Evolutionary conservation across 2,113 vertebrate species (phyloP).

Genomic region (Paracanthobrama guichenoti): DNA sequence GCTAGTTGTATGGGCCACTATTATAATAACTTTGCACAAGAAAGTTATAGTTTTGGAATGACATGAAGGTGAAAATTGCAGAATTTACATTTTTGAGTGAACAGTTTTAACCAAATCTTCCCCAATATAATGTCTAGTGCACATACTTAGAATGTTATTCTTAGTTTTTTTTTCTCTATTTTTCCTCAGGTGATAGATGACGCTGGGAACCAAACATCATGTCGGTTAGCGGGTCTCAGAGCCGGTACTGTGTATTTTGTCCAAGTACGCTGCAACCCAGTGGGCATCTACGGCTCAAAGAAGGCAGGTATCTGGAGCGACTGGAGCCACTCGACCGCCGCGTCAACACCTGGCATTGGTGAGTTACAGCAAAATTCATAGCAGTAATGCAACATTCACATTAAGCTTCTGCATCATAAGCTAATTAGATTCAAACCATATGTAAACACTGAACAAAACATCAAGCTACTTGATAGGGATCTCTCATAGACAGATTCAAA

Average conservation of each 20-base stretch:
- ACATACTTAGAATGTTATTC: background rate
- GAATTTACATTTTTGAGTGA: background rate
- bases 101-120: background rate
- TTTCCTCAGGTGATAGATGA: conserved; percentile 85
- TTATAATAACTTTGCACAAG: background rate
- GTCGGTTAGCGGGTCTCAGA: conserved; percentile 86
- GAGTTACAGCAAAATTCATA: conserved; percentile 62
- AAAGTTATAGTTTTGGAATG: background rate
- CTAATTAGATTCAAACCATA: conserved; percentile 68
- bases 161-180: background rate
- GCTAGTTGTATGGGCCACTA: background rate
- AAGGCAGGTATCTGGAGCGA: conserved; percentile 93
- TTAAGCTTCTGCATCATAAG: conserved; percentile 62
- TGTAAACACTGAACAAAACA: conserved; percentile 65
- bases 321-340: conserved; percentile 91
- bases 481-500: conserved; percentile 66
- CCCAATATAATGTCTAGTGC: background rate
- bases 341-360: conserved; percentile 89
- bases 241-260: conserved; percentile 92
- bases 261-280: conserved; percentile 92
- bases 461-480: conserved; percentile 71
- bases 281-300: conserved; percentile 92
- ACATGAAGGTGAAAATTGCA: background rate
- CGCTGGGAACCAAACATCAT: conserved; percentile 89
- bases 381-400: conserved; percentile 61